These are phyloP conservation scores for Corythornis leucogaster DNA, from an alignment of 2,797 vertebrate species.

Conservation along the genomic window DNA sequence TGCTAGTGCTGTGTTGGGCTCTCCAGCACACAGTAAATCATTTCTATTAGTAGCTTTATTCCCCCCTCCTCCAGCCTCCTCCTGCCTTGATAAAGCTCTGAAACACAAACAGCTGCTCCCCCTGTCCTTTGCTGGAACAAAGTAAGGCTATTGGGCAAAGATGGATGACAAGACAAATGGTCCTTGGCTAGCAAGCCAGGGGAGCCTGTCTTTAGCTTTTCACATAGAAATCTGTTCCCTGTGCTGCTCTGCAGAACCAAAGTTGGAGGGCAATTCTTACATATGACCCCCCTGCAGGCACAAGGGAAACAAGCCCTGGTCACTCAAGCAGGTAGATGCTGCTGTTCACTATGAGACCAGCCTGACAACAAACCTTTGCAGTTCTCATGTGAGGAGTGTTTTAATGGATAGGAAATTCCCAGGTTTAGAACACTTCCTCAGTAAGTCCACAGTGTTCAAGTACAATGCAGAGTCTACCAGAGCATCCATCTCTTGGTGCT, in stretches of 20 bases:
- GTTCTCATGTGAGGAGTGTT: background rate
- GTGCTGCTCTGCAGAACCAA: background rate
- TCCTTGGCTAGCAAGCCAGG: background rate
- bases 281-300: background rate
- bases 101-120: background rate
- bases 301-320: background rate
- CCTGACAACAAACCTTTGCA: background rate
- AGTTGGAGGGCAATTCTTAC: background rate
- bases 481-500: background rate
- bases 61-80: background rate
- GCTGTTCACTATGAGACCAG: background rate
- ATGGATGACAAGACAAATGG: background rate
- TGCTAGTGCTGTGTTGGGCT: background rate
- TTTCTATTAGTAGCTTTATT: background rate
- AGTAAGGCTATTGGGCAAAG: background rate
- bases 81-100: background rate
- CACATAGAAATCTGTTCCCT: background rate
- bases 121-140: background rate
- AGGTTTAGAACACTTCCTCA: background rate
- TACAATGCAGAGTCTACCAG: background rate
- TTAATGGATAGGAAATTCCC: background rate
- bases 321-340: rapidly evolving
- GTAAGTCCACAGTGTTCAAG: background rate
- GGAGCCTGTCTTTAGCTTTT: background rate
- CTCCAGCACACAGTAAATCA: background rate